Evolutionary conservation across 2,888 invertebrate genomes (phyloP), one percentile per base, ranked within the genome.

Genomic region (Orthosia gracilis): DNA sequence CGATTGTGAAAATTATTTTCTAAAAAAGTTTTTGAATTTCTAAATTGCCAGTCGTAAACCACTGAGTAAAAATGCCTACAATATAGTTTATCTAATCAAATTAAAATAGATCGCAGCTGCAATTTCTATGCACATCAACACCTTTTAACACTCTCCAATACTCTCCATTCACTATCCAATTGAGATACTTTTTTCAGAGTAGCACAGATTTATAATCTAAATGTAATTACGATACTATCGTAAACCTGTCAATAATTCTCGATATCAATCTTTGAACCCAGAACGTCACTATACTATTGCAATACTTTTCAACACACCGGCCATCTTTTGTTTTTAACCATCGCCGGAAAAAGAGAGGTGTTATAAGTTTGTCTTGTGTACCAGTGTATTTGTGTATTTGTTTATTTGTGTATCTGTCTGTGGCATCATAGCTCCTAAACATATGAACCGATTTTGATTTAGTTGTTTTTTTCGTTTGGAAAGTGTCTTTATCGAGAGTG

Each of bases 241-340:
- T 13, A 1, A 40, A 61, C 49, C 81, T 63, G 83, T 75, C 78
- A 74, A 66, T 65, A 68, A 11, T 49, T 21, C 58, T 69, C 26
- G 67, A 73, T 78, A 57, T 7, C 45, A 58, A 84, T 78, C 67
- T 83, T 78, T 67, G 69, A 76, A 68, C 69, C 54, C 45, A 1
- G 47, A 15, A 66, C 61, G 13, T 72, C 79, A 72, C 72, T 72
- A 69, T 50, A 72, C 65, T 66, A 69, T 50, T 18, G 55, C 31
- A 23, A 17, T 17, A 26, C 13, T 58, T 49, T 59, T 47, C 15
- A 9, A 58, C 4, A 45, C 26, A 23, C n/a, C 49, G 4, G 4
- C 13, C n/a, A 9, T 59, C 23, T 47, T 64, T 78, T 55, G 23
- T 67, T 58, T 74, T 9, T 26, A 9, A 40, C 1, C 9, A 7